Percentiles rank a stretch among this genome's conserved stretches.
These are phyloP conservation scores for Drosophila mojavensis DNA, from an alignment of 1,140 invertebrate genomes.

Conservation along the genomic window DNA sequence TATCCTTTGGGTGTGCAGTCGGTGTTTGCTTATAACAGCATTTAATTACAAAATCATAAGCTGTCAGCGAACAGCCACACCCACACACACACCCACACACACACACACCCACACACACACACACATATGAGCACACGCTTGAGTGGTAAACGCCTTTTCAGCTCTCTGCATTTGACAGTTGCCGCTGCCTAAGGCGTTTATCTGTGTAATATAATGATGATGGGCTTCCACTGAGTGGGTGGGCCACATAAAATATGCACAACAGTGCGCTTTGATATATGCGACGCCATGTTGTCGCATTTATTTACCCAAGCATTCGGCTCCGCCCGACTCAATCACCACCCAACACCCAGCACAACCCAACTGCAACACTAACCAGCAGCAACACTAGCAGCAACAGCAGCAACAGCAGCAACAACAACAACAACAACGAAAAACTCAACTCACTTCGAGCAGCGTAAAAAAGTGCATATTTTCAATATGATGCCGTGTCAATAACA, in stretches of 20 bases:
- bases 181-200: conserved; percentile 72
- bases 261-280: conserved; percentile 55
- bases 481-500: conserved; percentile 80
- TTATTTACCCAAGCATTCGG: conserved; percentile 65
- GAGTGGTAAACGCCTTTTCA: conserved; percentile 58
- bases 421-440: conserved; percentile 1
- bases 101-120: conserved; percentile 9
- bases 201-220: conserved; percentile 74
- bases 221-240: conserved; percentile 30
- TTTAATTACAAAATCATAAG: conserved; percentile 80
- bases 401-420: not conserved
- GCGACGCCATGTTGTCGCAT: conserved; percentile 64
- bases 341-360: too few relatives aligned
- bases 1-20: conserved; percentile 12
- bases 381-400: not conserved
- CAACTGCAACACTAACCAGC: conserved; percentile 5
- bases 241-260: conserved; percentile 53
- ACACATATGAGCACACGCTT: conserved; percentile 30
- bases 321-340: not conserved
- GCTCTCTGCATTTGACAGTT: conserved; percentile 63
- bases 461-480: conserved; percentile 71
- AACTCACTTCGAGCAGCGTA: conserved; percentile 31
- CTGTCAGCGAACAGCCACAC: conserved; percentile 54
- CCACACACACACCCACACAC: not conserved
- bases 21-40: conserved; percentile 61